Percentiles rank a stretch among this genome's conserved stretches.
These are phyloP conservation scores for Apamea sordens DNA, from an alignment of 2,888 invertebrate genomes.

Conservation along the genomic window DNA sequence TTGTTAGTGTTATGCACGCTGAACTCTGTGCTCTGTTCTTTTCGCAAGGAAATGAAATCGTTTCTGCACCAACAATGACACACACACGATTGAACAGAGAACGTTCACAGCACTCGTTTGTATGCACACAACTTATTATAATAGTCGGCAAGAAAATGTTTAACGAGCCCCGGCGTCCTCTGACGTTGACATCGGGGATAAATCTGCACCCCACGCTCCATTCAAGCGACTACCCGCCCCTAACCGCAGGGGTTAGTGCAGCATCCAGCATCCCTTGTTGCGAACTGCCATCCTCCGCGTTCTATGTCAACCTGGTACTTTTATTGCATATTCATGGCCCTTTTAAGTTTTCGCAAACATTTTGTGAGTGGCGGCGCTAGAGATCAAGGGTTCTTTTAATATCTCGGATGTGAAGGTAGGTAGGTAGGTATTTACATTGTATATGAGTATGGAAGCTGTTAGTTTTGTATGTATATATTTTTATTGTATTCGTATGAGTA, in stretches of 20 bases:
- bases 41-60: neutral
- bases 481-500: neutral
- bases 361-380: constrained; percentile 47
- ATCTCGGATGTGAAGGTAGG: constrained; percentile 11
- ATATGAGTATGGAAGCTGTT: neutral
- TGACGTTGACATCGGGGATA: constrained; percentile 68
- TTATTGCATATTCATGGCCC: constrained; percentile 88
- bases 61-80: constrained; percentile 6
- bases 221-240: constrained; percentile 74
- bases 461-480: neutral
- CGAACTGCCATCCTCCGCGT: constrained; percentile 79
- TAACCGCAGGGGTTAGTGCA: constrained; percentile 82
- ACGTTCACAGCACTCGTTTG: constrained; percentile 14
- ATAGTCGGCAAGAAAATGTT: constrained; percentile 67
- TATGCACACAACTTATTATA: constrained; percentile 49
- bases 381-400: constrained; percentile 41
- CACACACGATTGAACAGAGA: constrained; percentile 13
- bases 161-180: constrained; percentile 60
- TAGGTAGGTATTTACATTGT: constrained; percentile 30
- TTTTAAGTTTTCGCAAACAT: constrained; percentile 82
- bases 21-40: neutral
- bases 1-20: neutral
- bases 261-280: constrained; percentile 88
- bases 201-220: constrained; percentile 74
- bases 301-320: constrained; percentile 85